These are phyloP conservation scores for Sarotherodon lohbergeri DNA, from an alignment of 2,113 vertebrate genomes.

Conservation along the genomic window DNA sequence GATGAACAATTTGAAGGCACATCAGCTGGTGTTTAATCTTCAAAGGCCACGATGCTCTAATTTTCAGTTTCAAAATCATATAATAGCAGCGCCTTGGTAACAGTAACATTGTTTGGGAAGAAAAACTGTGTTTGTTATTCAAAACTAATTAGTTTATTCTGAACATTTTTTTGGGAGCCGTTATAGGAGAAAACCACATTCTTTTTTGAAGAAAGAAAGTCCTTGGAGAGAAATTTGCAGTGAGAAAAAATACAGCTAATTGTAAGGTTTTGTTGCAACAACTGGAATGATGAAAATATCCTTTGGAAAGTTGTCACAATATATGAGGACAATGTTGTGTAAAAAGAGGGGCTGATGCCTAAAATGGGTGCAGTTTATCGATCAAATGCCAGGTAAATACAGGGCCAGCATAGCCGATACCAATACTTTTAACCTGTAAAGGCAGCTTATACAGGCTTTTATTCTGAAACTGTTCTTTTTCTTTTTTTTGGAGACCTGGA, in stretches of 20 bases:
- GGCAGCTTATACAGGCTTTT: neutral
- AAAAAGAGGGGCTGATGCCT: neutral
- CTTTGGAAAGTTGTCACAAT: neutral
- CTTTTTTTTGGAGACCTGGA: neutral
- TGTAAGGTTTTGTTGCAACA: neutral
- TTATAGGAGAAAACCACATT: neutral
- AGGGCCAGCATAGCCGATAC: neutral
- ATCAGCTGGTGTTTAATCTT: constrained; percentile 51
- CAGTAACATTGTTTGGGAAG: constrained; percentile 21
- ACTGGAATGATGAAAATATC: neutral
- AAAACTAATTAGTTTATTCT: neutral
- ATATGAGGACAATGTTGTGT: neutral
- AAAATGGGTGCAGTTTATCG: neutral
- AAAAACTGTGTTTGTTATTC: neutral
- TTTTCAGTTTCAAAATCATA: constrained; percentile 42
- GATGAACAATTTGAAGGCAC: constrained; percentile 21
- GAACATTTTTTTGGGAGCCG: neutral
- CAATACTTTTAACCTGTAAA: neutral
- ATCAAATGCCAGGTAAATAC: neutral
- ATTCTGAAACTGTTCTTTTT: neutral
- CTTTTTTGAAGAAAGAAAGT: neutral
- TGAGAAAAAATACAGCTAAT: neutral
- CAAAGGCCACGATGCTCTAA: constrained; percentile 33
- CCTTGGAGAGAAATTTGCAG: neutral
- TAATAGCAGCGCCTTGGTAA: constrained; percentile 35